Evolutionary conservation across 2,888 invertebrate genomes (phyloP).

Genomic region (Rhodophaea formosa): DNA sequence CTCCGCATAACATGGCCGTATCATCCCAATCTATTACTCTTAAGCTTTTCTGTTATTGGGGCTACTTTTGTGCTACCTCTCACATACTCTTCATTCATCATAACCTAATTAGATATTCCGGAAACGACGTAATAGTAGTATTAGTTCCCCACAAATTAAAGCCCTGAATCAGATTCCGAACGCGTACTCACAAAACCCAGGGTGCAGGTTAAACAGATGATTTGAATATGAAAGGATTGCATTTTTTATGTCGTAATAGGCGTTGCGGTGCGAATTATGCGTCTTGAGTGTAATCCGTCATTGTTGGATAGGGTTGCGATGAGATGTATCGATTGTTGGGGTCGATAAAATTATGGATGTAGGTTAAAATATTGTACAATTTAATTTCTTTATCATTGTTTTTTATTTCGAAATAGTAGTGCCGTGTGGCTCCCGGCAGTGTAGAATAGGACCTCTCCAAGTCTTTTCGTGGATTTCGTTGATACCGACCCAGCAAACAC

Average conservation of each 20-base stretch:
- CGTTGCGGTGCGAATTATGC: conserved; percentile 70
- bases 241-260: conserved; percentile 58
- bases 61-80: too few species aligned
- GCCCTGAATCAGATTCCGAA: conserved; percentile 40
- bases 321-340: neutral
- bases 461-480: too few species aligned
- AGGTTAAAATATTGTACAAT: too few species aligned
- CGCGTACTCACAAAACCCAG: conserved; percentile 38
- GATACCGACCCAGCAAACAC: too few species aligned
- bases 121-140: conserved; percentile 18
- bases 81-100: too few species aligned
- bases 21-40: too few species aligned
- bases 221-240: conserved; percentile 65
- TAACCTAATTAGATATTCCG: conserved; percentile 11
- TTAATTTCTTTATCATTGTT: too few species aligned
- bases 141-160: conserved; percentile 31
- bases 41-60: too few species aligned
- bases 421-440: too few species aligned
- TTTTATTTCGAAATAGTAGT: neutral
- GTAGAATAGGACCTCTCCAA: too few species aligned
- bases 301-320: conserved; percentile 42
- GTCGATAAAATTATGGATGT: neutral
- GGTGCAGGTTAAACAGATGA: conserved; percentile 70
- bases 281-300: conserved; percentile 65
- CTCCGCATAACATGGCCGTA: too few species aligned